Conservation (phyloP, 2,888 invertebrate species). For the Mechanitis messenoides region DNA sequence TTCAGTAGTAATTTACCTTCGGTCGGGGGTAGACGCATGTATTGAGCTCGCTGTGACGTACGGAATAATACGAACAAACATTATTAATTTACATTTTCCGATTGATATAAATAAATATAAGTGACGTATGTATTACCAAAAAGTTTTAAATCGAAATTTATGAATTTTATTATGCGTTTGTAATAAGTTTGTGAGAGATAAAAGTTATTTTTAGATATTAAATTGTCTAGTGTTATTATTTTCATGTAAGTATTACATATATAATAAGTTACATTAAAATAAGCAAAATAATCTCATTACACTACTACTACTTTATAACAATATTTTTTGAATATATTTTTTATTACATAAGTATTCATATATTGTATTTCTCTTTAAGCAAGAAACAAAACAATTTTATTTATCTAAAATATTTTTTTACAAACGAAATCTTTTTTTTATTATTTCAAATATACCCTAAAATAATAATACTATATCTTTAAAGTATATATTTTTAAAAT, state of each 20-base stretch:
- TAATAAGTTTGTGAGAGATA: not conserved
- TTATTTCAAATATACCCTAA: too few species aligned
- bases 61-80: not conserved
- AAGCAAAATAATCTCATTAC: too few species aligned
- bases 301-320: too few species aligned
- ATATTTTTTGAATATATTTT: too few species aligned
- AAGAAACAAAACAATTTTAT: too few species aligned
- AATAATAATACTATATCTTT: too few species aligned
- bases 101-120: not conserved
- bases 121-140: not conserved
- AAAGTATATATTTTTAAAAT: too few species aligned
- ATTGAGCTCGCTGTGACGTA: not conserved
- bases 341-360: too few species aligned
- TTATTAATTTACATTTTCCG: not conserved
- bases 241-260: not conserved
- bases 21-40: conserved; percentile 11
- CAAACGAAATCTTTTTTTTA: too few species aligned
- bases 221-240: not conserved
- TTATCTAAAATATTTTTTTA: too few species aligned
- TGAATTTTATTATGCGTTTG: not conserved
- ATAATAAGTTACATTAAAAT: too few species aligned
- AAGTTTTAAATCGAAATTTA: not conserved
- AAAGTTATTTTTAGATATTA: conserved; percentile 1
- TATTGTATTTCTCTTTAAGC: too few species aligned
- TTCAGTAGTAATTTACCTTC: conserved; percentile 13